Evolutionary conservation across 2,888 invertebrate species (phyloP).

Genomic region (Polydrusus pterygomalis): DNA sequence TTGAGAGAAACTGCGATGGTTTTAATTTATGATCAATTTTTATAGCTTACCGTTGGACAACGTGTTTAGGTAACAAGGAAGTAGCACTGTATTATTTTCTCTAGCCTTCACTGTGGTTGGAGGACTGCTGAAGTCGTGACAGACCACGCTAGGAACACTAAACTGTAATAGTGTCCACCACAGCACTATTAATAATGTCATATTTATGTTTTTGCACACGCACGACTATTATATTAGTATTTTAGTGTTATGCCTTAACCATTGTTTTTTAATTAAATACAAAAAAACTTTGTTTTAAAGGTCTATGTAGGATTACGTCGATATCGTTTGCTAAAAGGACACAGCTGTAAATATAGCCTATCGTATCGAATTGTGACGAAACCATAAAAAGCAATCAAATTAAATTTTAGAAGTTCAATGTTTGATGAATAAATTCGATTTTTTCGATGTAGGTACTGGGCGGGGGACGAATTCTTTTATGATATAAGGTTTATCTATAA

Average conservation of each 20-base stretch:
- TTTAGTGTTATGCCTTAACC: too few species aligned
- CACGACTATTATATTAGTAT: too few species aligned
- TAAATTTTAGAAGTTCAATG: conserved; percentile 12
- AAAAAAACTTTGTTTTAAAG: too few species aligned
- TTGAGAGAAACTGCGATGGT: too few species aligned
- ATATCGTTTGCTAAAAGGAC: too few species aligned
- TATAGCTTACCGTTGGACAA: conserved; percentile 76
- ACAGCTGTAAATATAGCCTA: too few species aligned
- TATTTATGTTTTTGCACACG: neutral
- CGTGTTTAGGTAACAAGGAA: conserved; percentile 85
- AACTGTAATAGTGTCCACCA: neutral
- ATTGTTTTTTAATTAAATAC: too few species aligned
- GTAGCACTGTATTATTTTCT: conserved; percentile 84
- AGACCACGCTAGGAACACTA: conserved; percentile 11
- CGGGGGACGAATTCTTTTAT: too few species aligned
- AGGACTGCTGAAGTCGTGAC: conserved; percentile 77
- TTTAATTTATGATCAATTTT: too few species aligned
- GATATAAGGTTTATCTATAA: neutral
- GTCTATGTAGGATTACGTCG: too few species aligned
- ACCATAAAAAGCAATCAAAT: conserved; percentile 1
- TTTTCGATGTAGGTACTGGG: neutral
- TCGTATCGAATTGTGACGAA: neutral
- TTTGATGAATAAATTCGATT: neutral
- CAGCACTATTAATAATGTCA: conserved; percentile 15
- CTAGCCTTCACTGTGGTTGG: conserved; percentile 85